Evolutionary conservation across 2,113 vertebrate genomes (phyloP).

Genomic region (Oenanthe oenanthe): DNA sequence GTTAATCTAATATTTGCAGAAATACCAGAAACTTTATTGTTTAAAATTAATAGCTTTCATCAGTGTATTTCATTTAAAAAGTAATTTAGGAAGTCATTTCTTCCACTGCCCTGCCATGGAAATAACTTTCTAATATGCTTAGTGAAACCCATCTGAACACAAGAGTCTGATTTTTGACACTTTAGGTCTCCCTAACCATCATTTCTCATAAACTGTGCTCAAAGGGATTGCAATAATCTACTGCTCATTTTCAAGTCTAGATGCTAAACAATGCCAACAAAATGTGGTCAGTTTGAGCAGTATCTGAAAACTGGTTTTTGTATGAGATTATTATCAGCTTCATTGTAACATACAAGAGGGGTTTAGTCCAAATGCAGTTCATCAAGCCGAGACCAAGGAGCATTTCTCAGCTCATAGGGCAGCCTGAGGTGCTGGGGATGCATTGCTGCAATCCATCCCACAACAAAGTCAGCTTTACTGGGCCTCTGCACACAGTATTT

Average conservation of each 20-base stretch:
- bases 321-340: not conserved
- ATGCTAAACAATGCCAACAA: not conserved
- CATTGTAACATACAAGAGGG: not conserved
- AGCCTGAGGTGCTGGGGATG: not conserved
- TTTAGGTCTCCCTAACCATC: not conserved
- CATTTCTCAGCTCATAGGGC: not conserved
- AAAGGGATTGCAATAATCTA: not conserved
- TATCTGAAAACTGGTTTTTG: not conserved
- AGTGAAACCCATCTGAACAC: not conserved
- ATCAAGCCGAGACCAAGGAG: accelerated
- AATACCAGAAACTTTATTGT: not conserved
- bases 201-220: not conserved
- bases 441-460: not conserved
- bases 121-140: not conserved
- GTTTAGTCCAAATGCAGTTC: not conserved
- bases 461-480: not conserved
- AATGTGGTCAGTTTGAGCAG: not conserved
- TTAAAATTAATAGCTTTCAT: not conserved
- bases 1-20: not conserved
- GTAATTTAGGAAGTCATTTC: not conserved
- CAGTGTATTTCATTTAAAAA: not conserved
- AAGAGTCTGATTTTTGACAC: not conserved
- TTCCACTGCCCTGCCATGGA: not conserved
- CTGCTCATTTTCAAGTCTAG: not conserved
- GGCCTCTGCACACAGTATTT: not conserved